Conservation (phyloP, 2,888 invertebrate genomes). For the Melieria picta region DNA sequence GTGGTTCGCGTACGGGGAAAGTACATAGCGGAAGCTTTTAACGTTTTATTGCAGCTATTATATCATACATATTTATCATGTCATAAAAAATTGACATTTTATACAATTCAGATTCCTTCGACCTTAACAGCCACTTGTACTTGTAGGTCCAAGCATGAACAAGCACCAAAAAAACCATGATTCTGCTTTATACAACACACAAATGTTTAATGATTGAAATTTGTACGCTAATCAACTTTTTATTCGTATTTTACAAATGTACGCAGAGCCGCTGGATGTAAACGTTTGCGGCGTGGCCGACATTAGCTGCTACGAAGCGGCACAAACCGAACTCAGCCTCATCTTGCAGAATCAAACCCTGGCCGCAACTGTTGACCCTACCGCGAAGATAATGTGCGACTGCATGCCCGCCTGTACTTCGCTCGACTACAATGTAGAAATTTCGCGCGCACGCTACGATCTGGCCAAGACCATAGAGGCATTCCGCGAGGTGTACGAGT, state of each 20-base stretch:
- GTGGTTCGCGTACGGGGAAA: conserved; percentile 21
- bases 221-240: background rate
- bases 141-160: background rate
- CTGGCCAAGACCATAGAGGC: conserved; percentile 53
- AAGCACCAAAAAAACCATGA: background rate
- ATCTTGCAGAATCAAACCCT: conserved; percentile 58
- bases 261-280: conserved; percentile 57
- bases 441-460: conserved; percentile 56
- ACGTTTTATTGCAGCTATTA: too few relatives aligned
- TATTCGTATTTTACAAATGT: too few relatives aligned
- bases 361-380: conserved; percentile 47
- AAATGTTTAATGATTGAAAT: background rate
- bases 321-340: conserved; percentile 55
- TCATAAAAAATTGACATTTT: too few relatives aligned
- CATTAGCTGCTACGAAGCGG: conserved; percentile 59
- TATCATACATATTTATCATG: too few relatives aligned
- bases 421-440: conserved; percentile 62
- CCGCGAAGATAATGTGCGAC: conserved; percentile 54
- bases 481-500: conserved; percentile 57
- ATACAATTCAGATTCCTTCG: too few relatives aligned
- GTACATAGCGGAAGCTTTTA: too few relatives aligned
- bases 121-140: too few relatives aligned
- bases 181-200: too few relatives aligned
- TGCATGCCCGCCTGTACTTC: conserved; percentile 64
- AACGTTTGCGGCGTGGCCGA: conserved; percentile 61